These are phyloP conservation scores for Sitta carolinensis DNA, from an alignment of 2,797 vertebrate species.

Conservation along the genomic window DNA sequence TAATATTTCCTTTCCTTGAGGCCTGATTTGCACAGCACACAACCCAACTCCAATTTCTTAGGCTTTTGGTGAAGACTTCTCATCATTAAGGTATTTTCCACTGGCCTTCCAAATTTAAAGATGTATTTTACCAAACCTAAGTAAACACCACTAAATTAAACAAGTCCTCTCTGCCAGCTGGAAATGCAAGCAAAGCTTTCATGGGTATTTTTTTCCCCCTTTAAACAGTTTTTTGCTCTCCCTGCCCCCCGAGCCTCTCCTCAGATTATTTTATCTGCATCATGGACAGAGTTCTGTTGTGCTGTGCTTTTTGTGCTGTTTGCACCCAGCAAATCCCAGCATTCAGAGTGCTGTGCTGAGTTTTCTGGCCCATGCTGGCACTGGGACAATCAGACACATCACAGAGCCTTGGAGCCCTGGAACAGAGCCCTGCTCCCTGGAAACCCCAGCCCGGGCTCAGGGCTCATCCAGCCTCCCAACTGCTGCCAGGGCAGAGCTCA, in stretches of 20 bases:
- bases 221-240: neutral
- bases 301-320: neutral
- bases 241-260: neutral
- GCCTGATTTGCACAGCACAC: neutral
- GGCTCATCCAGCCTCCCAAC: neutral
- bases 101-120: neutral
- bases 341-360: neutral
- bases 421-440: slow-evolving; percentile 34
- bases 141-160: slow-evolving; percentile 29
- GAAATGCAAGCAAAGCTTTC: neutral
- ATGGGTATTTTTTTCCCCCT: neutral
- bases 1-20: slow-evolving; percentile 33
- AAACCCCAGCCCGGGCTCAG: neutral
- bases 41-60: neutral
- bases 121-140: slow-evolving; percentile 10
- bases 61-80: neutral
- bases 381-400: slow-evolving; percentile 16
- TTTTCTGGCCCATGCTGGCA: slow-evolving; percentile 40
- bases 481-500: neutral
- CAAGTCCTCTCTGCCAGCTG: neutral
- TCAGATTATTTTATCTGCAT: neutral
- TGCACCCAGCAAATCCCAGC: slow-evolving; percentile 14
- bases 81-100: slow-evolving; percentile 38
- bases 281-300: slow-evolving; percentile 5
- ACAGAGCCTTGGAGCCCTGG: slow-evolving; percentile 22